phyloP scores from a whole-genome alignment of 2,113 vertebrate species.

The Aspidoscelis tigris region DNA sequence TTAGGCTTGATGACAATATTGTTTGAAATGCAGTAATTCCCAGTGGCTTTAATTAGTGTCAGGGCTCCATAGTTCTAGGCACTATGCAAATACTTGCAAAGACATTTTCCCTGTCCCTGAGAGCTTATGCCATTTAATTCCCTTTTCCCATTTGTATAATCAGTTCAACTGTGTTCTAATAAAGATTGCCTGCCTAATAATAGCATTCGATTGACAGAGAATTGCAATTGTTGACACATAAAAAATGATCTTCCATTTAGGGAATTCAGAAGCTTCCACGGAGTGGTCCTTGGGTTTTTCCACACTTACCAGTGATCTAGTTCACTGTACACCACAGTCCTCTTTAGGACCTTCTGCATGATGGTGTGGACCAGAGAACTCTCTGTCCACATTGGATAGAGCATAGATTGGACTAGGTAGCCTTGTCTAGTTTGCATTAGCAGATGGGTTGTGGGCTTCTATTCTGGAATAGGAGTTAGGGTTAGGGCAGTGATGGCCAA shows the following conservation, averaged over 20 bases:
- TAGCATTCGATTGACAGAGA: conserved; percentile 41
- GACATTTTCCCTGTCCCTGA: conserved; percentile 53
- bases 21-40: conserved; percentile 44
- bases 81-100: conserved; percentile 42
- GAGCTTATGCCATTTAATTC: conserved; percentile 62
- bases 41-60: conserved; percentile 55
- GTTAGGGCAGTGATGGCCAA: no score
- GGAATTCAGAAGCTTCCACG: conserved; percentile 47
- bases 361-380: no score
- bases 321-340: no score
- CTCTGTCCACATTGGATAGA: no score
- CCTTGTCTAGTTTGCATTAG: no score
- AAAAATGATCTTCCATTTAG: conserved; percentile 44
- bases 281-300: conserved; percentile 18
- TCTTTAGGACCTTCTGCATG: no score
- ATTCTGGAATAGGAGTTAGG: no score
- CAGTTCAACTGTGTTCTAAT: conserved; percentile 54
- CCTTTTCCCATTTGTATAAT: conserved; percentile 56
- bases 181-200: conserved; percentile 23
- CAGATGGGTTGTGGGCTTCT: no score
- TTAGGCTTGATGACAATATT: conserved; percentile 36
- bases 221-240: conserved; percentile 58
- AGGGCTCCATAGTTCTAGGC: conserved; percentile 29
- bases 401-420: no score
- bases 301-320: no score